A percentile compares a stretch with the other conserved stretches of the same genome.
phyloP scores from a whole-genome alignment of 2,888 invertebrate genomes.

The Chymomyza fuscimana region DNA sequence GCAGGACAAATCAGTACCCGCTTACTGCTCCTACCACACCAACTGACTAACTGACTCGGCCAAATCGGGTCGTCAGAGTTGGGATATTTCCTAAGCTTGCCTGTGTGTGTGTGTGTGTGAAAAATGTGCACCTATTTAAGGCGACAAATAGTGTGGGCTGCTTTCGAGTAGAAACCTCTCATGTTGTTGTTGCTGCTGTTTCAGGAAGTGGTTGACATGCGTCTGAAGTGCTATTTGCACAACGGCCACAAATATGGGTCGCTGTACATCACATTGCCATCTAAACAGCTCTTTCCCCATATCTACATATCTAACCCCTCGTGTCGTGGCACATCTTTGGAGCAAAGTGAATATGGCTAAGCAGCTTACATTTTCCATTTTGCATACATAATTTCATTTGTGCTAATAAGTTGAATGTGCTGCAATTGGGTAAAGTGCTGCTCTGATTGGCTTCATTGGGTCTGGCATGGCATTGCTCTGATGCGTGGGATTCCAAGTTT shows the following conservation, averaged over 20 bases:
- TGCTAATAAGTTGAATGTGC: conserved; percentile 13
- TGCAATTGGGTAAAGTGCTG: conserved; percentile 4
- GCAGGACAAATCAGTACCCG: neutral
- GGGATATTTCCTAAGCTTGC: neutral
- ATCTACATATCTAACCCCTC: neutral
- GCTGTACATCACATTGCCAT: neutral
- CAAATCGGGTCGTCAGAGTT: conserved; percentile 8
- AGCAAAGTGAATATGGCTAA: neutral
- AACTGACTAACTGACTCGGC: neutral
- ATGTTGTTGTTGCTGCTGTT: neutral
- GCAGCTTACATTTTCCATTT: conserved; percentile 4
- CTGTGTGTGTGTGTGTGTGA: neutral
- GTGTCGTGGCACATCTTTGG: neutral
- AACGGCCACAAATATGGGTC: conserved; percentile 6
- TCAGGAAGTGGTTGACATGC: conserved; percentile 3
- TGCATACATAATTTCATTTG: conserved; percentile 6
- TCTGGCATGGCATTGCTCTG: neutral
- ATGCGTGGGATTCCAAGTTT: neutral
- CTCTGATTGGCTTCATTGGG: neutral
- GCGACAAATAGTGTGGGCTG: conserved; percentile 2
- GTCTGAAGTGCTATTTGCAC: conserved; percentile 4
- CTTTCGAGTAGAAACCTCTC: no score
- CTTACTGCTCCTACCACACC: neutral
- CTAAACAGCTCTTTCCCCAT: neutral
- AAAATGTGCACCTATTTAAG: conserved; percentile 4